phyloP scores from a whole-genome alignment of 1,140 invertebrate genomes.

The Potamilus streckersoni region DNA sequence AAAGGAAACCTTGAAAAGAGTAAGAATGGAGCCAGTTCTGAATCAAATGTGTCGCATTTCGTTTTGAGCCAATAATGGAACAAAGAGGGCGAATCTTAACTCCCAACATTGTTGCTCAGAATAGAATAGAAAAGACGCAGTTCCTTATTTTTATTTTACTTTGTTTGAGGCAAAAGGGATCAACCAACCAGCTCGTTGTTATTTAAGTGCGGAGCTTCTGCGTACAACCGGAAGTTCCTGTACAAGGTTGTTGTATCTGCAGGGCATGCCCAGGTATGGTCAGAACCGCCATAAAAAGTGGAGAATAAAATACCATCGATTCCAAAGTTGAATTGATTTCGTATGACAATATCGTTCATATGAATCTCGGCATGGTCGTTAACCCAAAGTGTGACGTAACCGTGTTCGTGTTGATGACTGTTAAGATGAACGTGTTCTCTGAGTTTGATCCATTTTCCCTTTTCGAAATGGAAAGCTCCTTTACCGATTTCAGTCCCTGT shows the following conservation, averaged over 20 bases:
- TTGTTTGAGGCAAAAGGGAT: no score
- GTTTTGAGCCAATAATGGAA: no score
- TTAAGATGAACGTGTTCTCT: constrained; percentile 43
- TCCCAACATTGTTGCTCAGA: no score
- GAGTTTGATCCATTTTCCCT: constrained; percentile 35
- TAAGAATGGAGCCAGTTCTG: no score
- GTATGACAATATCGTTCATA: constrained; percentile 20
- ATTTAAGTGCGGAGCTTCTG: neutral
- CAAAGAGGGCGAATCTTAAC: no score
- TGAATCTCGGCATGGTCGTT: constrained; percentile 15
- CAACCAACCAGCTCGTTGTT: constrained; percentile 11
- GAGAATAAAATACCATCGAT: constrained; percentile 55
- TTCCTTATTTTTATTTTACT: no score
- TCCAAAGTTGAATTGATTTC: constrained; percentile 26
- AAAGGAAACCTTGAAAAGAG: no score
- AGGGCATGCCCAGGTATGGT: constrained; percentile 37
- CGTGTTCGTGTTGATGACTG: constrained; percentile 21
- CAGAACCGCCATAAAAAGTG: constrained; percentile 52
- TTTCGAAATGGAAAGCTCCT: constrained; percentile 32
- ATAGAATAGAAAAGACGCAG: no score
- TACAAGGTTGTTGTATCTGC: constrained; percentile 42
- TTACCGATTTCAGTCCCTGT: constrained; percentile 27
- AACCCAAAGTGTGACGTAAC: constrained; percentile 39
- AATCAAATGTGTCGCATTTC: no score
- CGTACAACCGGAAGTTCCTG: constrained; percentile 31